Evolutionary conservation across 2,113 vertebrate species (phyloP).

Genomic region (Prietella phreatophila): DNA sequence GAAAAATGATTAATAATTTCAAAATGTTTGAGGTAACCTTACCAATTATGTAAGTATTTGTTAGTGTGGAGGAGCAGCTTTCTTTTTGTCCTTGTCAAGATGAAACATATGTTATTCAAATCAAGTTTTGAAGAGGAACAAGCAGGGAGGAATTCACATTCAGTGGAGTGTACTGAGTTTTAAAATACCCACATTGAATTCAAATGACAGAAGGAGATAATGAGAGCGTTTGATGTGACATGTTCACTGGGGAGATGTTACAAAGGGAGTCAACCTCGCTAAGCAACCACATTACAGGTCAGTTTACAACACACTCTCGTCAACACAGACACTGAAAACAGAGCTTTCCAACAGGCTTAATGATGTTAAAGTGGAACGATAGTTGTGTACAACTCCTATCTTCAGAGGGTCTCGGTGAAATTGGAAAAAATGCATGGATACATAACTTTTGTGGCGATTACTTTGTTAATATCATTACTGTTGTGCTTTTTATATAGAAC

Average conservation of each 20-base stretch:
- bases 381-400: constrained; percentile 16
- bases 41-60: constrained; percentile 61
- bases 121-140: constrained; percentile 60
- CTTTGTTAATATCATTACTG: constrained; percentile 19
- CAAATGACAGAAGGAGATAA: constrained; percentile 69
- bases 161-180: constrained; percentile 55
- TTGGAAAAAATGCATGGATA: constrained; percentile 6
- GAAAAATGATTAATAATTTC: constrained; percentile 52
- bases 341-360: constrained; percentile 24
- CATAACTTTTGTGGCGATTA: neutral
- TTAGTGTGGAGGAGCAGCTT: constrained; percentile 48
- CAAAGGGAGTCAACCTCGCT: constrained; percentile 63
- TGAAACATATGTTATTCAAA: constrained; percentile 68
- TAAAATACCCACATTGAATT: constrained; percentile 60
- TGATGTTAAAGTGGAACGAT: constrained; percentile 36
- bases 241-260: constrained; percentile 66
- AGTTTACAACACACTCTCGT: constrained; percentile 48
- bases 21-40: constrained; percentile 58
- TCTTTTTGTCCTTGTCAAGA: constrained; percentile 58
- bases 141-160: constrained; percentile 62
- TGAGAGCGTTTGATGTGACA: constrained; percentile 76
- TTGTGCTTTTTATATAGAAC: constrained; percentile 12
- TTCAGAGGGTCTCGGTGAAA: constrained; percentile 24
- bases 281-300: constrained; percentile 65
- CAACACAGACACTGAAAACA: constrained; percentile 27